Evolutionary conservation across 2,797 vertebrate species (phyloP).

Genomic region (Tauraco hartlaubi): DNA sequence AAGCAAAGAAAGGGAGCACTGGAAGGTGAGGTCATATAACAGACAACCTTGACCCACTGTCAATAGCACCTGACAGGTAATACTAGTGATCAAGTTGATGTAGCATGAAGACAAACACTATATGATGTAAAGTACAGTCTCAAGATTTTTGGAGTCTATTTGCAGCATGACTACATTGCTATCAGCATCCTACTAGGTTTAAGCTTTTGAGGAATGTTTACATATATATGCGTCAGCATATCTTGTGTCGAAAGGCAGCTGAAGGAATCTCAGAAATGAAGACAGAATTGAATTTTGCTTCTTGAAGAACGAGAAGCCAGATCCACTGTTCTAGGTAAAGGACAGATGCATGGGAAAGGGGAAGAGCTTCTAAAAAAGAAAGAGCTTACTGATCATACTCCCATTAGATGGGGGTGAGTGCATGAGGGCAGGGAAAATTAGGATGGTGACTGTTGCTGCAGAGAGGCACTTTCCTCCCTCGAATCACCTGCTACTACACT

Average conservation of each 20-base stretch:
- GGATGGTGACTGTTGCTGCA: background rate
- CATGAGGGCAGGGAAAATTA: background rate
- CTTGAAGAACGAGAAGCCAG: background rate
- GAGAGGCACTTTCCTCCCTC: background rate
- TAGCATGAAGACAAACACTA: background rate
- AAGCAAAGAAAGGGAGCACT: background rate
- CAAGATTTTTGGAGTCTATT: background rate
- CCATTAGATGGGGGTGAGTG: fast-evolving
- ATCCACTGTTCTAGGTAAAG: background rate
- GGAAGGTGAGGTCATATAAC: background rate
- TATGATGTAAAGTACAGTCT: background rate
- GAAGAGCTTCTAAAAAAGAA: background rate
- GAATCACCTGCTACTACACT: background rate
- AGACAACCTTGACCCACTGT: background rate
- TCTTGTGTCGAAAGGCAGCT: background rate
- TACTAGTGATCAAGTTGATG: background rate
- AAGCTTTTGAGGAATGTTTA: background rate
- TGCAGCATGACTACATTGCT: background rate
- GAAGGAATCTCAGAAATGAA: background rate
- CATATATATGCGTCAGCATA: background rate
- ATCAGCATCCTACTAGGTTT: background rate
- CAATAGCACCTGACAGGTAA: background rate
- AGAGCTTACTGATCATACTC: background rate
- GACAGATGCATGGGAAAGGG: background rate
- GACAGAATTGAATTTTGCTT: background rate